Evolutionary conservation across 2,797 vertebrate species (phyloP).

Genomic region (Hirundo rustica): DNA sequence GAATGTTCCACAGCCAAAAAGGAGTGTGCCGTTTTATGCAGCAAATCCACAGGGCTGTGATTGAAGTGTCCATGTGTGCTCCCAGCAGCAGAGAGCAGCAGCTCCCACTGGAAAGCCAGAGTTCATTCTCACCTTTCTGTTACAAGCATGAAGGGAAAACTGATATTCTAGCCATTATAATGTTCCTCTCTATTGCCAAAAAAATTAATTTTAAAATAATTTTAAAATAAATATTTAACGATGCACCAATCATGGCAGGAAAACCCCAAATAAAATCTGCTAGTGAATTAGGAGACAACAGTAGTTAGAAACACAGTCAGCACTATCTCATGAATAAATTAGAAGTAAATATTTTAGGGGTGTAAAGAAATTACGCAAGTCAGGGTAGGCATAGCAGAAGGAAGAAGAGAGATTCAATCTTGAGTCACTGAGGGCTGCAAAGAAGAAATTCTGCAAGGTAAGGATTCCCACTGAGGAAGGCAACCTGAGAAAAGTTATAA

Average conservation of each 20-base stretch:
- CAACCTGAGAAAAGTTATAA: background rate
- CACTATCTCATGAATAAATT: background rate
- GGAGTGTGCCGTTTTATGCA: background rate
- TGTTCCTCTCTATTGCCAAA: background rate
- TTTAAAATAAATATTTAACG: fast-evolving
- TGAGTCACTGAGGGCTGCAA: background rate
- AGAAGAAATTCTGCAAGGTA: background rate
- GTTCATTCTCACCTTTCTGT: background rate
- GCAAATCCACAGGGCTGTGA: background rate
- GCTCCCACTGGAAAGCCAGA: background rate
- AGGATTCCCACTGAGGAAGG: background rate
- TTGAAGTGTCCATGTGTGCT: background rate
- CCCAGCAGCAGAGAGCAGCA: background rate
- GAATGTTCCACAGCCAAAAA: background rate
- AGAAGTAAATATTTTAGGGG: background rate
- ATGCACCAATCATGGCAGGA: background rate
- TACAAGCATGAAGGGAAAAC: background rate
- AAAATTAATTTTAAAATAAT: background rate
- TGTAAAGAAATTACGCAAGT: background rate
- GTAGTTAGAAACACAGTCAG: background rate
- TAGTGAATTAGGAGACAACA: background rate
- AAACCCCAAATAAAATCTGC: background rate
- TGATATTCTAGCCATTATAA: background rate
- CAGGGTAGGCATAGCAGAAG: background rate
- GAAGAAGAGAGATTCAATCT: background rate